phyloP scores from a whole-genome alignment of 2,888 invertebrate species.

The Drosophila nigritarsus region DNA sequence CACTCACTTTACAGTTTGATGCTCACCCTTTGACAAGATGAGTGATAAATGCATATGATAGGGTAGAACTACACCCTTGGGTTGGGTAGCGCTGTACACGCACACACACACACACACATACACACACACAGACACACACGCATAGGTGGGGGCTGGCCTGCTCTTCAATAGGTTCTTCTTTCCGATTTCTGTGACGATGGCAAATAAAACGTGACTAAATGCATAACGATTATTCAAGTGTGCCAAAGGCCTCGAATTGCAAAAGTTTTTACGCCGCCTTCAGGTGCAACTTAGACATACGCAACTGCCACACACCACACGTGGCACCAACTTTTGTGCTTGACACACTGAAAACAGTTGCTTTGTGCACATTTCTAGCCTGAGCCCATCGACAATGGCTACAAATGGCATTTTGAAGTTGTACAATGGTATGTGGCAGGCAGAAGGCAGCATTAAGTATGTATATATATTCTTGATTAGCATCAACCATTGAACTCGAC shows the following conservation, averaged over 20 bases:
- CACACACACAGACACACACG: too few relatives aligned
- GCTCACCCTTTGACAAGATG: constrained; percentile 17
- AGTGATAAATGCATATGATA: constrained; percentile 33
- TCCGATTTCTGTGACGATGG: constrained; percentile 29
- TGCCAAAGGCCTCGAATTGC: constrained; percentile 57
- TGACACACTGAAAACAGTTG: constrained; percentile 63
- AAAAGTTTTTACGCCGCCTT: constrained; percentile 50
- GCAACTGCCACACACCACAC: constrained; percentile 15
- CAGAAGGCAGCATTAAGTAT: neutral
- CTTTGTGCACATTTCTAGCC: constrained; percentile 24
- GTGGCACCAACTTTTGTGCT: constrained; percentile 50
- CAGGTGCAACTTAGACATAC: constrained; percentile 46
- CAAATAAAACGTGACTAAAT: constrained; percentile 68
- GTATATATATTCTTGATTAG: neutral
- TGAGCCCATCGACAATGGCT: neutral
- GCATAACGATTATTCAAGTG: constrained; percentile 67
- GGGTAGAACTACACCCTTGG: constrained; percentile 29
- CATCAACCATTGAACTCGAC: neutral
- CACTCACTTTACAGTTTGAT: constrained; percentile 56
- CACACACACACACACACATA: neutral
- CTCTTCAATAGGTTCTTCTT: constrained; percentile 32
- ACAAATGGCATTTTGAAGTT: neutral
- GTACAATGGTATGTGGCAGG: neutral
- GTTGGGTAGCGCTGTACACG: neutral
- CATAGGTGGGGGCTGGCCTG: neutral